These are phyloP conservation scores for Blastomussa wellsi DNA, from an alignment of 92 coral and sea anemone species.

Conservation along the genomic window DNA sequence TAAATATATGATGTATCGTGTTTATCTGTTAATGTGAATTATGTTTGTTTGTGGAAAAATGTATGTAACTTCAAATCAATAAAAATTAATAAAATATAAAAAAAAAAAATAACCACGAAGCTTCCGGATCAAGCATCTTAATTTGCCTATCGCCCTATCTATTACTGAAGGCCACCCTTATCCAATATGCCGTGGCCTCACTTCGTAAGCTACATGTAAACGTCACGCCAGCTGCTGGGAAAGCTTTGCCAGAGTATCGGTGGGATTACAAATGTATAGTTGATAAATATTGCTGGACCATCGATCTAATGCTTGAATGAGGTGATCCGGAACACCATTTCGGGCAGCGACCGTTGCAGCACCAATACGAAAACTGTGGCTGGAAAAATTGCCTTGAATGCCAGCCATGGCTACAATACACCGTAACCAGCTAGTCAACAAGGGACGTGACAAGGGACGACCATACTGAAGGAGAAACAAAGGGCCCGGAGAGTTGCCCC, in stretches of 20 bases:
- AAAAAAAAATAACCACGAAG: no score
- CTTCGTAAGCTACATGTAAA: no score
- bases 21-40: no score
- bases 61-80: no score
- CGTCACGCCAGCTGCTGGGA: no score
- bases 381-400: not conserved
- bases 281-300: not conserved
- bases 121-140: no score
- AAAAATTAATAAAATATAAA: no score
- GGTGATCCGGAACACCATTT: not conserved
- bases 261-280: not conserved
- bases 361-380: not conserved
- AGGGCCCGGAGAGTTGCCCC: slow-evolving; percentile 39
- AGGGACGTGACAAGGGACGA: slow-evolving; percentile 31
- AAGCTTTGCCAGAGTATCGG: not conserved
- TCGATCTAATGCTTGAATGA: not conserved
- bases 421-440: slow-evolving; percentile 33
- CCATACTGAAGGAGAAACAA: slow-evolving; percentile 36
- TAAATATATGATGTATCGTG: no score
- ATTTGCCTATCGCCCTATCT: no score
- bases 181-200: no score
- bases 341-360: not conserved
- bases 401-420: not conserved
- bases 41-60: no score
- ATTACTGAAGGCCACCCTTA: no score